A percentile compares a stretch with the other conserved stretches of the same genome.
These are phyloP conservation scores for Nycteola revayana DNA, from an alignment of 2,888 invertebrate genomes.

Conservation along the genomic window DNA sequence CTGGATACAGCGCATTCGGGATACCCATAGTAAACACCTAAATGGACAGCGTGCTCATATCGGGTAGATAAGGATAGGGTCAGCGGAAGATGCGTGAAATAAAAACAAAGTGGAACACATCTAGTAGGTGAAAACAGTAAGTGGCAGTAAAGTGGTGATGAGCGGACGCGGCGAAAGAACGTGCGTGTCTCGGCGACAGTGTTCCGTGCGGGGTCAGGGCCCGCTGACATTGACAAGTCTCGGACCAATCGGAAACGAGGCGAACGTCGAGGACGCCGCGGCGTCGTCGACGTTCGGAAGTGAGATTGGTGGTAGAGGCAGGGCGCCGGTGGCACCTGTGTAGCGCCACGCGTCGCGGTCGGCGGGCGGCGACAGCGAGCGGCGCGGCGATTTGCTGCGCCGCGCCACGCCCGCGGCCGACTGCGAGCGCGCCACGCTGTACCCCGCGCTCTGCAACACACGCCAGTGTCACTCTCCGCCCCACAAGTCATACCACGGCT, in stretches of 20 bases:
- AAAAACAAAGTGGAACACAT: conserved; percentile 65
- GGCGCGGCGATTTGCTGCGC: conserved; percentile 91
- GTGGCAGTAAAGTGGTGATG: conserved; percentile 78
- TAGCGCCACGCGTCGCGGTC: conserved; percentile 83
- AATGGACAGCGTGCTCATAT: conserved; percentile 68
- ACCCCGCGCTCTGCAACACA: conserved; percentile 60
- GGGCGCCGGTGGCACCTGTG: conserved; percentile 73
- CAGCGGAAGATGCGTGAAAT: conserved; percentile 69
- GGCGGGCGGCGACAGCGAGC: conserved; percentile 92
- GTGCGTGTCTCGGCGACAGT: conserved; percentile 70
- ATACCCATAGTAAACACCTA: conserved; percentile 28
- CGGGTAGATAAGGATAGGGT: conserved; percentile 63
- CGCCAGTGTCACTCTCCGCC: neutral
- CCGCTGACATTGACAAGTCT: conserved; percentile 46
- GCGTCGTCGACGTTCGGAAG: conserved; percentile 14
- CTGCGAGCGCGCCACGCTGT: conserved; percentile 88
- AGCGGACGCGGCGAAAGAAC: conserved; percentile 67
- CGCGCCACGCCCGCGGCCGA: conserved; percentile 88
- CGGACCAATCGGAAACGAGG: conserved; percentile 40
- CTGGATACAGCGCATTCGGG: conserved; percentile 34
- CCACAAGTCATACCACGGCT: no score
- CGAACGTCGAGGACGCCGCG: conserved; percentile 15
- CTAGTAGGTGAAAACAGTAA: conserved; percentile 71
- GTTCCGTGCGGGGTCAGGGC: conserved; percentile 78
- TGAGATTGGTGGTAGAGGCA: conserved; percentile 42